Conservation (phyloP, 2,888 invertebrate genomes). For the Arge pagana region DNA sequence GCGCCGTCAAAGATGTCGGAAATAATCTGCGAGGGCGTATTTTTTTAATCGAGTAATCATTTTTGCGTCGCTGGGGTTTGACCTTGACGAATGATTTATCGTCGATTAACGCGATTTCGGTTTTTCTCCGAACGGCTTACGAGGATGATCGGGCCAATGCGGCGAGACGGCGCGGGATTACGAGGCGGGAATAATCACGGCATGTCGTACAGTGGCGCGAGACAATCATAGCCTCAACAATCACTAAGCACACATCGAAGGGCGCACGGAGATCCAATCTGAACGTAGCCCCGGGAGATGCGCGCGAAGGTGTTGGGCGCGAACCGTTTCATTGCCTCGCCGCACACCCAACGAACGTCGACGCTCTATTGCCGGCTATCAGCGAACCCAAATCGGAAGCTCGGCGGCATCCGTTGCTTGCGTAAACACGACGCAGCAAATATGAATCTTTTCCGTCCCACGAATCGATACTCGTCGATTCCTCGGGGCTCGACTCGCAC, state of each 20-base stretch:
- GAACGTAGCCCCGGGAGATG: conserved; percentile 38
- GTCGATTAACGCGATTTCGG: too few relatives aligned
- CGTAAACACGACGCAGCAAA: background rate
- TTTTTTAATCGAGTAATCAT: too few relatives aligned
- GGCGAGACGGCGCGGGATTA: background rate
- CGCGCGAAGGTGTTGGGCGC: conserved; percentile 39
- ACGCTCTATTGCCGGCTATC: background rate
- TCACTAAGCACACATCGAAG: conserved; percentile 26
- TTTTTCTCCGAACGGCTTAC: too few relatives aligned
- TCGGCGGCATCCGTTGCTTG: background rate
- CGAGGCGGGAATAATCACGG: conserved; percentile 12
- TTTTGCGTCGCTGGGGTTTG: too few relatives aligned
- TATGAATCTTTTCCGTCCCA: background rate
- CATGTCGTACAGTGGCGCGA: background rate
- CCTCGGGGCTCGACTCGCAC: too few relatives aligned
- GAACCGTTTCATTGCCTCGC: conserved; percentile 43
- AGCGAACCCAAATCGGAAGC: too few relatives aligned
- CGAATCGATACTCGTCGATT: too few relatives aligned
- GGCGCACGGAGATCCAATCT: conserved; percentile 42
- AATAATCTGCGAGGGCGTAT: too few relatives aligned
- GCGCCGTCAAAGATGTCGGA: too few relatives aligned
- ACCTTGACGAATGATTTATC: too few relatives aligned
- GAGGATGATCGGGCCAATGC: too few relatives aligned
- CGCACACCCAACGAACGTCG: conserved; percentile 8
- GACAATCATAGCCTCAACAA: conserved; percentile 20